phyloP scores from a whole-genome alignment of 1,140 invertebrate genomes.

The Acyrthosiphon pisum region DNA sequence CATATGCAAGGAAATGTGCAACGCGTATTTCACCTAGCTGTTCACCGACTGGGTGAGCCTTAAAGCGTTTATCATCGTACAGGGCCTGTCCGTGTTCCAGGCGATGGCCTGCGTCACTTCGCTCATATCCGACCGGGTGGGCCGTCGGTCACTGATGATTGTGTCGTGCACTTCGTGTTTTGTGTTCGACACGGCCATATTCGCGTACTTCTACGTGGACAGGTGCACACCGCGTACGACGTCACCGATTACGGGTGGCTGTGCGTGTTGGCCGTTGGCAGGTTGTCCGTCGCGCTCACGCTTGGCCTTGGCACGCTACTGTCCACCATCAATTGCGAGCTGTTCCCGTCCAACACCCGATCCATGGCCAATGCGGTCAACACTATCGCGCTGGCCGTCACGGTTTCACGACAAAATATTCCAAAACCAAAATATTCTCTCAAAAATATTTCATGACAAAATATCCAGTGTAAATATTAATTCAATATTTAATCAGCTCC shows the following conservation, averaged over 20 bases:
- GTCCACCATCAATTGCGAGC: slow-evolving; percentile 58
- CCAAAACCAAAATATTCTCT: too few species aligned
- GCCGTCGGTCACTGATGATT: too few species aligned
- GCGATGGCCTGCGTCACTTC: slow-evolving; percentile 59
- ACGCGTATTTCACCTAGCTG: too few species aligned
- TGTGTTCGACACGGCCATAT: slow-evolving; percentile 47
- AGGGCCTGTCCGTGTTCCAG: slow-evolving; percentile 60
- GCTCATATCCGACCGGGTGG: too few species aligned
- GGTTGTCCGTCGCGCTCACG: slow-evolving; percentile 31
- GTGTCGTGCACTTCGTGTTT: too few species aligned
- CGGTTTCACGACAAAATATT: too few species aligned
- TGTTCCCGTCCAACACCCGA: slow-evolving; percentile 59
- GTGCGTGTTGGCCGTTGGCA: slow-evolving; percentile 46
- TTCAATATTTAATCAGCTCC: too few species aligned
- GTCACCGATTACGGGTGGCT: slow-evolving; percentile 44
- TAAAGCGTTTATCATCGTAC: slow-evolving; percentile 60
- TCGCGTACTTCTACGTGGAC: slow-evolving; percentile 57
- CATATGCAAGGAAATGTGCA: too few species aligned
- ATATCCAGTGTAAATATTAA: too few species aligned
- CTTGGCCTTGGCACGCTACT: slow-evolving; percentile 41
- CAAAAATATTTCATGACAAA: too few species aligned
- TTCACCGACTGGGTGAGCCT: too few species aligned
- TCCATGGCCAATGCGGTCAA: slow-evolving; percentile 58
- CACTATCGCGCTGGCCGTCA: slow-evolving; percentile 57
- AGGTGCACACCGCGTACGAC: background rate